These are phyloP conservation scores for Lamellibrachia satsuma DNA, from an alignment of 2,888 invertebrate species.

Conservation along the genomic window DNA sequence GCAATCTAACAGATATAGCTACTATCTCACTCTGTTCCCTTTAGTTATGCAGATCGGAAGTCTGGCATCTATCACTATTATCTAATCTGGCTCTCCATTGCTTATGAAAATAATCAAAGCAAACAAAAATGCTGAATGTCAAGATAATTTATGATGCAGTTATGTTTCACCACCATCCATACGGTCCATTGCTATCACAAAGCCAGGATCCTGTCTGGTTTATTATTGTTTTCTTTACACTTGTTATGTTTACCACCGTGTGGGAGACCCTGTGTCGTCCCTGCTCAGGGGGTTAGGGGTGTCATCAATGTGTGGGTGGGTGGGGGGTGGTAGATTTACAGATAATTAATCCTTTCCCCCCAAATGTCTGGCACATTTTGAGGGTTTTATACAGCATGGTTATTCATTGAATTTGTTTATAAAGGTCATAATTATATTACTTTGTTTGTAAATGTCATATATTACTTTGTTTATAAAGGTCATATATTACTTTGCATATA, in stretches of 20 bases:
- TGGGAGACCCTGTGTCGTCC: background rate
- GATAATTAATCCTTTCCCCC: background rate
- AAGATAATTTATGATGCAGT: background rate
- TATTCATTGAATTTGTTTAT: too few relatives aligned
- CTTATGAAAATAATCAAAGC: background rate
- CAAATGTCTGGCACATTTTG: too few relatives aligned
- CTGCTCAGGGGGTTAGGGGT: background rate
- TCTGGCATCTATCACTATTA: background rate
- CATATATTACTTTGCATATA: background rate
- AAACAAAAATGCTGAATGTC: background rate
- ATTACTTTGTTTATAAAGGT: too few relatives aligned
- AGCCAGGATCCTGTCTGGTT: background rate
- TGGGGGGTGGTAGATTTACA: background rate
- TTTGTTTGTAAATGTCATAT: too few relatives aligned
- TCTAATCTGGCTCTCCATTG: background rate
- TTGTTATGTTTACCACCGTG: background rate
- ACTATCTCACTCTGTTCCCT: background rate
- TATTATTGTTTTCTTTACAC: conserved; percentile 8
- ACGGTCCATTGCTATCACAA: background rate
- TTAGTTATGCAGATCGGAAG: background rate
- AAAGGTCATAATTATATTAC: too few relatives aligned
- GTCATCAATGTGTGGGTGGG: background rate
- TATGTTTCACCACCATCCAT: background rate
- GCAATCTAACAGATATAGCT: background rate
- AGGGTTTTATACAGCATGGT: too few relatives aligned